phyloP scores from a whole-genome alignment of 1,140 invertebrate genomes.

The Drosophila repleta region DNA sequence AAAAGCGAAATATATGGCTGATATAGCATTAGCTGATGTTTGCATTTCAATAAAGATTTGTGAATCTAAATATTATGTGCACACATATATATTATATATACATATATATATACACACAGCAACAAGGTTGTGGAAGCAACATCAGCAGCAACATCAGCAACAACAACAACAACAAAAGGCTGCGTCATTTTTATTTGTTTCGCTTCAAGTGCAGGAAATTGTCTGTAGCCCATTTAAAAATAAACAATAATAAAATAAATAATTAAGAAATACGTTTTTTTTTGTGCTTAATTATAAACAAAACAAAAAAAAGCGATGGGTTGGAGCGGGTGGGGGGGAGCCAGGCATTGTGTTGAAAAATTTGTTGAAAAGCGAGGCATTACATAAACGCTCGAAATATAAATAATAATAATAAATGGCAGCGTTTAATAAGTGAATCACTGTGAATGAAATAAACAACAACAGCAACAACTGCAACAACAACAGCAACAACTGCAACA shows the following conservation, averaged over 20 bases:
- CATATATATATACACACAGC: conserved; percentile 16
- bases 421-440: conserved; percentile 68
- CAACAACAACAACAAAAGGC: conserved; percentile 41
- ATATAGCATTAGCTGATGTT: conserved; percentile 52
- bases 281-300: conserved; percentile 79
- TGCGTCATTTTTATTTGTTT: conserved; percentile 82
- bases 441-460: conserved; percentile 49
- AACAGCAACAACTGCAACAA: conserved; percentile 42
- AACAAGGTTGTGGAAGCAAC: conserved; percentile 37
- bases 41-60: conserved; percentile 66
- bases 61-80: conserved; percentile 38
- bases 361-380: conserved; percentile 57
- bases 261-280: conserved; percentile 79
- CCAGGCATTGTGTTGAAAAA: conserved; percentile 23
- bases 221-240: conserved; percentile 83
- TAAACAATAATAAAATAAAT: conserved; percentile 83
- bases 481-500: conserved; percentile 46
- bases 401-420: conserved; percentile 48
- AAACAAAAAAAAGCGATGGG: conserved; percentile 36
- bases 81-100: not conserved
- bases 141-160: too few relatives aligned
- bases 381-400: conserved; percentile 81
- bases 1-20: conserved; percentile 49
- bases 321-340: not conserved
- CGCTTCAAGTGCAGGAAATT: conserved; percentile 81